Evolutionary conservation across 2,113 vertebrate genomes (phyloP).

Genomic region (Amblyornis subalaris): DNA sequence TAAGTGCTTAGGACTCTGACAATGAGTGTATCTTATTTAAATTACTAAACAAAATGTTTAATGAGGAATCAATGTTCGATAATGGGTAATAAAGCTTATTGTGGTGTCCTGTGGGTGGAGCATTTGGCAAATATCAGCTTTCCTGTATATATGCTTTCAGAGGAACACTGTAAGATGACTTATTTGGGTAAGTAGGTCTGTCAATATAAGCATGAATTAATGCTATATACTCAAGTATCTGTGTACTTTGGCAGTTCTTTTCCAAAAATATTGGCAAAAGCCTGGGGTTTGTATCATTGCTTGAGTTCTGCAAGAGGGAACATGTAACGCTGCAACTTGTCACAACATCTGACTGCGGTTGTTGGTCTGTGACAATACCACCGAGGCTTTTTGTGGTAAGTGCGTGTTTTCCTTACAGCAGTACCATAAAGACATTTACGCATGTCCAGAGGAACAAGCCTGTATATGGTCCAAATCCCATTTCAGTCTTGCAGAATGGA

Average conservation of each 20-base stretch:
- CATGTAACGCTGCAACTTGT: neutral
- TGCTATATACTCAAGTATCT: neutral
- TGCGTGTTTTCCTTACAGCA: neutral
- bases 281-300: neutral
- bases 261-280: neutral
- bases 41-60: neutral
- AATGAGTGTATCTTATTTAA: neutral
- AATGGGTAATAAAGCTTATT: neutral
- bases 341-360: neutral
- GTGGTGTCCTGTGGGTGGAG: neutral
- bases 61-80: neutral
- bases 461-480: neutral
- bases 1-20: neutral
- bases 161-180: neutral
- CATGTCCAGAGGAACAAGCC: neutral
- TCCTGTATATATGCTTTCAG: neutral
- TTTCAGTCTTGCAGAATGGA: neutral
- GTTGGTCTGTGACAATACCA: neutral
- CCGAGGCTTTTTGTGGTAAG: neutral
- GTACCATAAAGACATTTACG: neutral
- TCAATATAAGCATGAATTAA: neutral
- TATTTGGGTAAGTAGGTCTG: neutral
- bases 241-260: neutral
- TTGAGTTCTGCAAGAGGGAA: neutral
- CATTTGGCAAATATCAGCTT: neutral